A percentile compares a stretch with the other conserved stretches of the same genome.
Conservation (phyloP, 2,888 invertebrate genomes). For the Drosophila cognata region DNA sequence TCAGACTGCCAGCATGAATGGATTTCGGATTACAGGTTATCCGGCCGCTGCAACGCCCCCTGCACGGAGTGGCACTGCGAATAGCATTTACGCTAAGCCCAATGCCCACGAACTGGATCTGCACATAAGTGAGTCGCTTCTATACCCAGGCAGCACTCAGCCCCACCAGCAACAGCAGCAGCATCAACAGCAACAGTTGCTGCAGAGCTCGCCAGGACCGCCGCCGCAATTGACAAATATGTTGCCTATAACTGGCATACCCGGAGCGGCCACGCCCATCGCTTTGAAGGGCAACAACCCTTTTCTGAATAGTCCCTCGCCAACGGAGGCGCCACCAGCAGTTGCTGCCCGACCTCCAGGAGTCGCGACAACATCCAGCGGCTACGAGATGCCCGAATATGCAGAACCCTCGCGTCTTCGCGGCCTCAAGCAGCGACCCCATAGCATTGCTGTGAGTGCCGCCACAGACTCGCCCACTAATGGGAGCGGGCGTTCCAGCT, state of each 20-base stretch:
- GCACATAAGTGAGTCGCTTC: conserved; percentile 77
- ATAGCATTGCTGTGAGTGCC: conserved; percentile 87
- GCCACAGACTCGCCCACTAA: conserved; percentile 39
- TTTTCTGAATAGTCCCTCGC: conserved; percentile 81
- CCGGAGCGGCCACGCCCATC: conserved; percentile 75
- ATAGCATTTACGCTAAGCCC: conserved; percentile 61
- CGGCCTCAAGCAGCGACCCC: conserved; percentile 86
- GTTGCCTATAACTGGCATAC: conserved; percentile 67
- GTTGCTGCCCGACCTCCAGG: conserved; percentile 17
- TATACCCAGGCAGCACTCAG: conserved; percentile 71
- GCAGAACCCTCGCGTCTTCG: conserved; percentile 83
- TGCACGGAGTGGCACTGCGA: conserved; percentile 39
- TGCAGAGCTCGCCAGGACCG: conserved; percentile 77
- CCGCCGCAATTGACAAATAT: conserved; percentile 76
- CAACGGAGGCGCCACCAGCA: conserved; percentile 66
- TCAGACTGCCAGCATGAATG: conserved; percentile 72
- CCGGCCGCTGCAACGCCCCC: conserved; percentile 73
- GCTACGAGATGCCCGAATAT: conserved; percentile 81
- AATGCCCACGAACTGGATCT: conserved; percentile 75
- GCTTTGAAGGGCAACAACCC: conserved; percentile 84
- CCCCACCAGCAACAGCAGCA: conserved; percentile 30
- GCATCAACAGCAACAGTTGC: conserved; percentile 49
- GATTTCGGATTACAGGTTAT: conserved; percentile 81
- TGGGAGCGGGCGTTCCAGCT: conserved; percentile 59
- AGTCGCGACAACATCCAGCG: conserved; percentile 28